Conservation (phyloP, 2,113 vertebrate genomes). For the Pteronura brasiliensis region DNA sequence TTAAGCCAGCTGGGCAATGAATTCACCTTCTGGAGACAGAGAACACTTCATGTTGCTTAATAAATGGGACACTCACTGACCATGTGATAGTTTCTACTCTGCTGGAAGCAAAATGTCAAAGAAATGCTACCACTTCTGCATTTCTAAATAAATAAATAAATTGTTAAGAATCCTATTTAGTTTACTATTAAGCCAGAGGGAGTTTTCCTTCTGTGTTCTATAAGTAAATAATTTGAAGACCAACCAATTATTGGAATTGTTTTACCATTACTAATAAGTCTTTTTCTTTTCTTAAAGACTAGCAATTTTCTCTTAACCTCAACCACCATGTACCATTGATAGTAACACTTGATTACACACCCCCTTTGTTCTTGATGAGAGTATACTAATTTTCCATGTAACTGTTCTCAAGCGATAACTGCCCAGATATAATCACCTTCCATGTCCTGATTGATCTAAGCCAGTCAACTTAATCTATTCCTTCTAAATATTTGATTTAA, state of each 20-base stretch:
- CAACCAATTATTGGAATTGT: neutral
- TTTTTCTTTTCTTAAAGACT: neutral
- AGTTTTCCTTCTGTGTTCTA: neutral
- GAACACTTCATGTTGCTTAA: neutral
- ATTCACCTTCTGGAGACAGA: conserved; percentile 9
- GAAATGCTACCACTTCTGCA: neutral
- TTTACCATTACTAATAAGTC: neutral
- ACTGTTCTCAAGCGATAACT: neutral
- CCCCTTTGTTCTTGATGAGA: neutral
- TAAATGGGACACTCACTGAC: neutral
- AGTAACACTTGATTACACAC: neutral
- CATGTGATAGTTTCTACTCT: neutral
- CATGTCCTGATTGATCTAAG: neutral
- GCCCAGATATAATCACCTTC: neutral
- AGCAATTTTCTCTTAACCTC: neutral
- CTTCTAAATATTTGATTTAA: neutral
- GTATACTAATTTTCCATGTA: neutral
- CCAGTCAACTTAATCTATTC: neutral
- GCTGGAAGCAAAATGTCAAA: neutral
- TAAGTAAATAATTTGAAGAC: neutral
- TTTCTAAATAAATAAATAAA: neutral
- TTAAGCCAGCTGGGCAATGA: neutral
- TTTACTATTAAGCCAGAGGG: neutral
- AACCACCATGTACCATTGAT: neutral
- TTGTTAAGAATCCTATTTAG: neutral